Conservation (phyloP, 2,797 vertebrate species). For the Sebastes taczanowskii region DNA sequence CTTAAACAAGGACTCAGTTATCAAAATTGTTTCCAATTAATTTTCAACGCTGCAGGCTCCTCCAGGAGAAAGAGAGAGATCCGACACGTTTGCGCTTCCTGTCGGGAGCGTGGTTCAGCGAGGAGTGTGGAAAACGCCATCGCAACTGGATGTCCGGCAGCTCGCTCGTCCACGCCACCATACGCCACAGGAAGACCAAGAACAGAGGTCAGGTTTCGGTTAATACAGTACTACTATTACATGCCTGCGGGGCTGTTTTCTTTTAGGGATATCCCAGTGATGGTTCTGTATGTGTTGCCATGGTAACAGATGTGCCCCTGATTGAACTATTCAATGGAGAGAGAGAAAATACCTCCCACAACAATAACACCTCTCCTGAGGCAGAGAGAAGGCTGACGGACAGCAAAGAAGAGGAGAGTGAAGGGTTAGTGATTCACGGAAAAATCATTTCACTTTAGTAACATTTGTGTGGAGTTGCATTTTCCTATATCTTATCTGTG, state of each 20-base stretch:
- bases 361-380: constrained; percentile 22
- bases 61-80: constrained; percentile 84
- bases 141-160: constrained; percentile 71
- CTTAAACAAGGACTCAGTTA: not conserved
- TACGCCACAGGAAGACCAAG: constrained; percentile 85
- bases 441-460: not conserved
- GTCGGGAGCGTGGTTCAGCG: constrained; percentile 92
- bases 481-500: not conserved
- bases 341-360: constrained; percentile 20
- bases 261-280: constrained; percentile 41
- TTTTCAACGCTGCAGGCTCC: constrained; percentile 75
- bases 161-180: constrained; percentile 89
- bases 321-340: constrained; percentile 66
- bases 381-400: constrained; percentile 40
- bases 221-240: not conserved
- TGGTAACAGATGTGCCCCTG: constrained; percentile 70
- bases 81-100: constrained; percentile 80
- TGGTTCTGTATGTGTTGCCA: constrained; percentile 51
- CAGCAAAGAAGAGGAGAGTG: constrained; percentile 28
- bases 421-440: constrained; percentile 45
- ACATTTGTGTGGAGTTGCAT: not conserved
- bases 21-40: not conserved
- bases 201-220: constrained; percentile 79
- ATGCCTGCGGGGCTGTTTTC: not conserved
- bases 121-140: constrained; percentile 85